These are phyloP conservation scores for Sinopyrophorus schimmeli DNA, from an alignment of 2,888 invertebrate species.

Conservation along the genomic window DNA sequence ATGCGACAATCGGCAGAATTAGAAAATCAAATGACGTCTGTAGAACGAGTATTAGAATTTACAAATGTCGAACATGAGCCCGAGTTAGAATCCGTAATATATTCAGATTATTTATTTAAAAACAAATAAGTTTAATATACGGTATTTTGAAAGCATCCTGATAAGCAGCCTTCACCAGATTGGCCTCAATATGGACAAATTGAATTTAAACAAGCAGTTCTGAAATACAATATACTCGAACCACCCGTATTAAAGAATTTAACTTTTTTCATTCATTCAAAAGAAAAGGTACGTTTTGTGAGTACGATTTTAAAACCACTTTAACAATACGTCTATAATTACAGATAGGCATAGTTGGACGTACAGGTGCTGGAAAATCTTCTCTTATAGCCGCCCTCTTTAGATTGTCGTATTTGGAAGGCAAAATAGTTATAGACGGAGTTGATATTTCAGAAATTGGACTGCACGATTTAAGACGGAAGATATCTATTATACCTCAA, in stretches of 20 bases:
- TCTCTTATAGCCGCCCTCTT: slow-evolving; percentile 61
- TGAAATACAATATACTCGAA: slow-evolving; percentile 66
- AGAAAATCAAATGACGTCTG: slow-evolving; percentile 65
- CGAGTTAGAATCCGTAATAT: slow-evolving; percentile 46
- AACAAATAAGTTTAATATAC: background rate
- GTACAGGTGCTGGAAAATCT: slow-evolving; percentile 64
- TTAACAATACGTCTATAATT: background rate
- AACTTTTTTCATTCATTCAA: slow-evolving; percentile 55
- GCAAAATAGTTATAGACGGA: slow-evolving; percentile 60
- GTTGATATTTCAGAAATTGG: slow-evolving; percentile 56
- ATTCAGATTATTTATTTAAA: too few relatives aligned
- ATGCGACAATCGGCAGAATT: slow-evolving; percentile 71
- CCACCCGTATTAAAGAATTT: slow-evolving; percentile 66
- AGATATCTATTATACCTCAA: slow-evolving; percentile 68
- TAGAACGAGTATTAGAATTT: slow-evolving; percentile 70
- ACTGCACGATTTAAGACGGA: slow-evolving; percentile 60
- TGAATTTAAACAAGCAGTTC: slow-evolving; percentile 61
- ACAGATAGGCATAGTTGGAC: slow-evolving; percentile 60
- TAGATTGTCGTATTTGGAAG: slow-evolving; percentile 60
- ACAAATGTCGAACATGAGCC: slow-evolving; percentile 58
- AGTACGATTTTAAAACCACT: background rate
- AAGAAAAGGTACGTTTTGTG: slow-evolving; percentile 55
- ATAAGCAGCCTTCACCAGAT: slow-evolving; percentile 57
- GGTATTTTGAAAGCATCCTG: slow-evolving; percentile 2
- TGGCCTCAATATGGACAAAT: slow-evolving; percentile 69